Conservation (phyloP, 2,888 invertebrate species). For the Drosophila villosipedis region DNA sequence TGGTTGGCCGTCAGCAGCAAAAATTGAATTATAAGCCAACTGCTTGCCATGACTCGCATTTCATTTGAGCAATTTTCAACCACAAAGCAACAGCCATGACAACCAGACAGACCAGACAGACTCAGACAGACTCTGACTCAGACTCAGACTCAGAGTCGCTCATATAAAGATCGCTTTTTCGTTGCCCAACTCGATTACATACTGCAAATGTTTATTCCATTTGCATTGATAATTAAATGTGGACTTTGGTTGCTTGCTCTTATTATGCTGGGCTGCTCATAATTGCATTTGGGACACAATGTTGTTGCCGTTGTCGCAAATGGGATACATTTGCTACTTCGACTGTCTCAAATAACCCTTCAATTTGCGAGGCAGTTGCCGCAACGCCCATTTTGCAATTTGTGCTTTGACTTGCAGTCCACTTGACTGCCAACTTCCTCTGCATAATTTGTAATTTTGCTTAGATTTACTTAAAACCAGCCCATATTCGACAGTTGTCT, state of each 20-base stretch:
- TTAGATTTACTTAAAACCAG: slow-evolving; percentile 52
- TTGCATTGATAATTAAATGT: slow-evolving; percentile 76
- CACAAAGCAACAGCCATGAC: slow-evolving; percentile 1
- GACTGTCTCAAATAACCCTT: slow-evolving; percentile 38
- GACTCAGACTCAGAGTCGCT: neutral
- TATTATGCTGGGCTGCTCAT: slow-evolving; percentile 27
- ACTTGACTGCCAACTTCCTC: slow-evolving; percentile 15
- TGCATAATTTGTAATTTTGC: slow-evolving; percentile 63
- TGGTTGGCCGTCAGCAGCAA: slow-evolving; percentile 29
- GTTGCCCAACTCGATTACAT: slow-evolving; percentile 60
- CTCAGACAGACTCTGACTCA: neutral
- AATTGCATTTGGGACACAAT: slow-evolving; percentile 65
- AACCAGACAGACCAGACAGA: neutral
- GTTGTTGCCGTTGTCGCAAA: slow-evolving; percentile 1
- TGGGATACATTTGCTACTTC: slow-evolving; percentile 31
- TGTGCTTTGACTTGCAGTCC: slow-evolving; percentile 9
- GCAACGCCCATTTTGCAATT: slow-evolving; percentile 63
- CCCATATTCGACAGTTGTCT: slow-evolving; percentile 20
- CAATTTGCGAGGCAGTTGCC: slow-evolving; percentile 53
- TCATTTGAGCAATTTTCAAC: slow-evolving; percentile 10
- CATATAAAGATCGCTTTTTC: slow-evolving; percentile 25
- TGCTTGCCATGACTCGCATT: slow-evolving; percentile 22
- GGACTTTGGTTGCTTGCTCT: slow-evolving; percentile 14
- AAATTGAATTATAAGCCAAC: slow-evolving; percentile 74
- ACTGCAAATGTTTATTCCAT: slow-evolving; percentile 74